Evolutionary conservation across 2,888 invertebrate species (phyloP), one percentile per base, ranked within the genome.

Genomic region (Entomobrya proxima): DNA sequence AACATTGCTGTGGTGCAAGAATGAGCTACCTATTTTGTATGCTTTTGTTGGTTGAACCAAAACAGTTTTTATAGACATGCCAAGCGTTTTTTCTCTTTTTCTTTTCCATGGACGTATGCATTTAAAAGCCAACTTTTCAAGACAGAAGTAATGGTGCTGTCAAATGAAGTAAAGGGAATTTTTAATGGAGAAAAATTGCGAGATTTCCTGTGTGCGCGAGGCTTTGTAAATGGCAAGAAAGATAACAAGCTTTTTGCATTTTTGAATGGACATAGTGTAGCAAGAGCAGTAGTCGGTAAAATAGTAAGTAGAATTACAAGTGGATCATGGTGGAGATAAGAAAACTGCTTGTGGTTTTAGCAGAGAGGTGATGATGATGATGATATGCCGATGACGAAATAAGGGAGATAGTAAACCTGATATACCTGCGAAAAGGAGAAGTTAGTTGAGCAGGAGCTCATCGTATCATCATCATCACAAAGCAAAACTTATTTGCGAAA

Each of bases 401-500:
- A 21, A 67, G 15, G 15, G 18, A 37, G 24, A 18, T 67, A 67
- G 35, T 24, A 67, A 24, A 67, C 7, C 11, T 37, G 67, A 40
- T 67, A 18, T 21, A 67, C 21, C 11, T 15, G 21, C 11, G 13
- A n/a, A 55, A 5, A 18, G 50, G 64, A 78, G 75, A 21, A 82
- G 69, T 61, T 15, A 55, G 77, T 77, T 84, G 30, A 75, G 67
- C 50, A 67, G 74, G 3, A 52, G 77, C 81, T 81, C 77, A 67
- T 75, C 58, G 35, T 44, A 76, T 30, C 30, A 27, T 55, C 44
- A 58, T 37, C 21, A 74, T 32, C 76, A 15, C 47, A 74, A 72
- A 69, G 52, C 67, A 55, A 72, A 80, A 24, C 69, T 37, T 55
- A 58, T 80, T 80, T 58, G 81, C 69, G 61, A 86, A 86, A 86